phyloP scores from a whole-genome alignment of 30 jellyfish, hydroid and myxozoan species.

The Aurelia coerulea region DNA sequence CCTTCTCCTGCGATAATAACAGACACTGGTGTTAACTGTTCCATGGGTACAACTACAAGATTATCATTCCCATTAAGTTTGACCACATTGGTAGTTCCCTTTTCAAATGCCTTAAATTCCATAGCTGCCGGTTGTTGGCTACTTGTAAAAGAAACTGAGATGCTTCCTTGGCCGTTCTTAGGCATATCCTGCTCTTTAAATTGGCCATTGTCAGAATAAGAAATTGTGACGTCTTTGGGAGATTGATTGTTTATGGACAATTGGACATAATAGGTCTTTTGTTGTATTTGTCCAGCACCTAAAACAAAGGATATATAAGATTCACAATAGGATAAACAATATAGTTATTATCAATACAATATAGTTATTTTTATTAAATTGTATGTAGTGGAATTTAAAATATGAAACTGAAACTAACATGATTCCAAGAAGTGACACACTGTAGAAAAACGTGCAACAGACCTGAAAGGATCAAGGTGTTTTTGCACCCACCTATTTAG shows the following conservation, averaged over 20 bases:
- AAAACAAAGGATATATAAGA: background rate
- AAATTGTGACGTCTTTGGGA: slow-evolving; percentile 49
- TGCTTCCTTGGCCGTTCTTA: slow-evolving; percentile 1
- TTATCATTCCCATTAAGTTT: slow-evolving; percentile 28
- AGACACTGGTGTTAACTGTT: slow-evolving; percentile 10
- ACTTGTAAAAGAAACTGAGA: slow-evolving; percentile 23
- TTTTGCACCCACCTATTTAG: too few species aligned
- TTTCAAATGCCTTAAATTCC: slow-evolving; percentile 40
- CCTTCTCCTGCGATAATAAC: slow-evolving; percentile 22
- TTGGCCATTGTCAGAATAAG: slow-evolving; percentile 28
- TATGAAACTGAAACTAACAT: too few species aligned
- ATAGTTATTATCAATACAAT: too few species aligned
- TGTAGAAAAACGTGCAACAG: too few species aligned
- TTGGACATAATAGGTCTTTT: slow-evolving; percentile 43
- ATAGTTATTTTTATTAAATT: too few species aligned
- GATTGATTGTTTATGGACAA: slow-evolving; percentile 24
- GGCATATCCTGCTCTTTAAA: slow-evolving; percentile 33
- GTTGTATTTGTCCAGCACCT: slow-evolving; percentile 15
- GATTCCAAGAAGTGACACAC: too few species aligned
- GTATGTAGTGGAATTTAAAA: too few species aligned
- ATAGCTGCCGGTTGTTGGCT: slow-evolving; percentile 22
- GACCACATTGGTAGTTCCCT: slow-evolving; percentile 50
- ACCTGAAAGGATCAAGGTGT: too few species aligned
- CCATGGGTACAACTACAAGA: slow-evolving; percentile 27
- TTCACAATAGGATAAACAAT: too few species aligned